Evolutionary conservation across 2,113 vertebrate genomes (phyloP).

Genomic region (Gallinago paraguaiae): DNA sequence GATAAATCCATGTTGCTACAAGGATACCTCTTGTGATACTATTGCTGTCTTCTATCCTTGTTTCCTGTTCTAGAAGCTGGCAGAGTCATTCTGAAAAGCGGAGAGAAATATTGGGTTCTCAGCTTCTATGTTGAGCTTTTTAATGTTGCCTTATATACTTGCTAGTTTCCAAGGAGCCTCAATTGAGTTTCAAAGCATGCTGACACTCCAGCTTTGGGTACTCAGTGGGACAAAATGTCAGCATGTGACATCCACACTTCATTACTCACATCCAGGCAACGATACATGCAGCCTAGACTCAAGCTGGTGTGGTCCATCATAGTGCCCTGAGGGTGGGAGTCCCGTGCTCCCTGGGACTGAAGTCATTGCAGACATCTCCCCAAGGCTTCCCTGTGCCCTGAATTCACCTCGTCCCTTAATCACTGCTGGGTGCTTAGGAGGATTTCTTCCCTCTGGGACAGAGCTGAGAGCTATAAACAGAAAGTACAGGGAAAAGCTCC

Average conservation of each 20-base stretch:
- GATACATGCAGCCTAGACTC: not conserved
- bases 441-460: not conserved
- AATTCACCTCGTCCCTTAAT: not conserved
- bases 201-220: not conserved
- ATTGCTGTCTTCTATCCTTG: not conserved
- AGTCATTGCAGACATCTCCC: not conserved
- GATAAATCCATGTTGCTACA: not conserved
- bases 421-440: not conserved
- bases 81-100: not conserved
- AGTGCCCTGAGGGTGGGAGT: not conserved
- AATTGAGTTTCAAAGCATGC: not conserved
- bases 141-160: not conserved
- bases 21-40: not conserved
- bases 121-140: fast-evolving
- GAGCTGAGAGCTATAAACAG: not conserved
- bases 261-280: not conserved
- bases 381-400: not conserved
- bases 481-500: not conserved
- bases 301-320: fast-evolving
- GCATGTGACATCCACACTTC: fast-evolving
- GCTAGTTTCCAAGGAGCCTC: not conserved
- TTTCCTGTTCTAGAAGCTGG: not conserved
- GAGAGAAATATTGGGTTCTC: not conserved
- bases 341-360: fast-evolving
- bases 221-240: not conserved